Conservation (phyloP, 2,888 invertebrate species). For the Drosophila pseudotakahashii region DNA sequence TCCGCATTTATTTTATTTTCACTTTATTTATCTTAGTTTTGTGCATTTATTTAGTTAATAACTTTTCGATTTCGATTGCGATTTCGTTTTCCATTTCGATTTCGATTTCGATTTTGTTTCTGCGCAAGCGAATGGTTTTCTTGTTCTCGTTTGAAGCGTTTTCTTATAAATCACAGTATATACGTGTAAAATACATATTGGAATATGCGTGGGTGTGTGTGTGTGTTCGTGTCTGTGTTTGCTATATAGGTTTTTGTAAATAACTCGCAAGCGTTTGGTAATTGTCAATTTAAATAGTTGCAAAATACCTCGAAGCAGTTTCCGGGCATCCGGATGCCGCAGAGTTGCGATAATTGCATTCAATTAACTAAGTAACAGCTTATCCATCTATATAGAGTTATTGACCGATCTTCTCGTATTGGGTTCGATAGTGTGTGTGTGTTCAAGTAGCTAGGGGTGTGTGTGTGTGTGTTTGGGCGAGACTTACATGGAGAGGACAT, state of each 20-base stretch:
- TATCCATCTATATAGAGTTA: conserved; percentile 52
- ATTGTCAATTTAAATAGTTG: conserved; percentile 55
- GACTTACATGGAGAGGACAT: conserved; percentile 65
- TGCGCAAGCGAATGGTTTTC: conserved; percentile 52
- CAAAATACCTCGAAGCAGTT: conserved; percentile 57
- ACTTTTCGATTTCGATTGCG: conserved; percentile 58
- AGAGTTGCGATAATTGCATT: conserved; percentile 58
- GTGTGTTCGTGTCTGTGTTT: conserved; percentile 40
- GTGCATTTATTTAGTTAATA: conserved; percentile 77
- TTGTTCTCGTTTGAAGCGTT: conserved; percentile 66
- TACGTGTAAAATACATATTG: conserved; percentile 77
- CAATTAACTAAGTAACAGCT: conserved; percentile 79
- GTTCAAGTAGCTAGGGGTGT: conserved; percentile 12
- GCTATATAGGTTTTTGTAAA: conserved; percentile 48
- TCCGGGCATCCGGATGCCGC: conserved; percentile 46
- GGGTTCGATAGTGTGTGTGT: conserved; percentile 15
- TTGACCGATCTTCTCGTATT: conserved; percentile 16
- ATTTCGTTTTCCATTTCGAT: conserved; percentile 52
- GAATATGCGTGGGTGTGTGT: conserved; percentile 53
- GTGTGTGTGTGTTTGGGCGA: conserved; percentile 1
- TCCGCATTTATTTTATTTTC: conserved; percentile 51
- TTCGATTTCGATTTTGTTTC: conserved; percentile 45
- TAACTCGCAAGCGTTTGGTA: conserved; percentile 69
- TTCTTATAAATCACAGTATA: conserved; percentile 80
- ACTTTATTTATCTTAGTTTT: conserved; percentile 51